Conservation (phyloP, 2,797 vertebrate species). For the Lemur catta region DNA sequence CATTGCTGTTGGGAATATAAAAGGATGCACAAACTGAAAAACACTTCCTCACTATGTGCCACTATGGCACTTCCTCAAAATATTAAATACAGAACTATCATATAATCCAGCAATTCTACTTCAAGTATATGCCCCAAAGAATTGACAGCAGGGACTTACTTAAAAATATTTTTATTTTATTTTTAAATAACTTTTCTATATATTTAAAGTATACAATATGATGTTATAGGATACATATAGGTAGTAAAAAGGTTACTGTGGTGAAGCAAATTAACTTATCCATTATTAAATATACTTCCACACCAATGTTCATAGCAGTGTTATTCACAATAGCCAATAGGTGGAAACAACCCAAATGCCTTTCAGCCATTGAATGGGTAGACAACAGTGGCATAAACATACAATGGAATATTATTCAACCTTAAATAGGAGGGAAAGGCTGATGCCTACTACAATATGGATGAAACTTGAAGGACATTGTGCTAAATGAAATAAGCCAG, state of each 20-base stretch:
- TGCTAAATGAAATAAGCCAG: background rate
- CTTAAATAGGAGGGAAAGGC: background rate
- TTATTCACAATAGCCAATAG: background rate
- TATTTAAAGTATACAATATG: background rate
- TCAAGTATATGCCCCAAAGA: background rate
- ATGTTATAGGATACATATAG: background rate
- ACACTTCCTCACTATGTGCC: too few species aligned
- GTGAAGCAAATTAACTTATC: background rate
- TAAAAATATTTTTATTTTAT: background rate
- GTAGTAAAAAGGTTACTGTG: background rate
- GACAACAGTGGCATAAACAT: background rate
- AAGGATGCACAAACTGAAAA: background rate
- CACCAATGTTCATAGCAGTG: background rate
- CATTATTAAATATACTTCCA: background rate
- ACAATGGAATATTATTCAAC: background rate
- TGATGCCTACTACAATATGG: background rate
- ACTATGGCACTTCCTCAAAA: background rate
- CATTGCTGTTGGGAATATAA: background rate
- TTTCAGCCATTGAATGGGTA: background rate
- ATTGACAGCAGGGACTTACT: background rate
- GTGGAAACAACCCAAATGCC: background rate
- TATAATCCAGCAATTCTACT: background rate
- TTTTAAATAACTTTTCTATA: background rate
- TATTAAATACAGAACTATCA: background rate
- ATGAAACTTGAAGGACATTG: background rate